A percentile compares a stretch with the other conserved stretches of the same genome.
phyloP scores from a whole-genome alignment of 1,140 invertebrate species.

The Drosophila bipectinata region DNA sequence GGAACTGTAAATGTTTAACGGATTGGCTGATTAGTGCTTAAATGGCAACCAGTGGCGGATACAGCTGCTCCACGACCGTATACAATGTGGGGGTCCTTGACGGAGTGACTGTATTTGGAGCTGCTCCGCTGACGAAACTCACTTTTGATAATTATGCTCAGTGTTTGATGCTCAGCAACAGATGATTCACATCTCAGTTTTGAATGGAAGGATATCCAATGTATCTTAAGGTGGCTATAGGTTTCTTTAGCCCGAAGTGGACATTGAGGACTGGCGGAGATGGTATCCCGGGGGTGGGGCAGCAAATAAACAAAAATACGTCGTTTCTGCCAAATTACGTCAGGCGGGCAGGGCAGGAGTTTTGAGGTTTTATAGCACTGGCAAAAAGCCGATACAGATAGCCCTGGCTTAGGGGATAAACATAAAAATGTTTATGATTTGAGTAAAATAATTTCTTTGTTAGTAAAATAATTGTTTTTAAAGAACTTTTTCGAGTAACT shows the following conservation, averaged over 20 bases:
- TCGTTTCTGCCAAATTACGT: conserved; percentile 58
- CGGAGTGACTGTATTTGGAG: conserved; percentile 23
- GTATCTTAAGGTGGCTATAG: conserved; percentile 1
- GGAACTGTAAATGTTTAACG: conserved; percentile 10
- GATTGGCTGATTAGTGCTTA: background rate
- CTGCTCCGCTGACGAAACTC: conserved; percentile 14
- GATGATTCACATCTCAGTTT: conserved; percentile 24
- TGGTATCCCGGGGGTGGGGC: conserved; percentile 13
- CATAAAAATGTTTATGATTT: background rate
- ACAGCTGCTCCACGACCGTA: conserved; percentile 20
- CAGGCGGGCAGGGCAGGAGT: conserved; percentile 30
- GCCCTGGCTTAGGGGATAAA: background rate
- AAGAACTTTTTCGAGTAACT: too few species aligned
- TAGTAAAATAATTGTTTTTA: too few species aligned
- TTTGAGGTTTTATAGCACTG: conserved; percentile 25
- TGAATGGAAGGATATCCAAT: conserved; percentile 6
- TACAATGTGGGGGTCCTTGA: conserved; percentile 28
- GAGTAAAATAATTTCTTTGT: background rate
- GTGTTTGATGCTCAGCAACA: conserved; percentile 13
- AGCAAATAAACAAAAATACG: conserved; percentile 65
- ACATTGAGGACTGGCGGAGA: conserved; percentile 8
- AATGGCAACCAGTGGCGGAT: conserved; percentile 2
- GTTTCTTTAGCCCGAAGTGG: conserved; percentile 15
- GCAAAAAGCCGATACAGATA: background rate
- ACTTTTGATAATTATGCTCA: conserved; percentile 26